Evolutionary conservation across 1,140 invertebrate species (phyloP).

Genomic region (Vanessa atalanta): DNA sequence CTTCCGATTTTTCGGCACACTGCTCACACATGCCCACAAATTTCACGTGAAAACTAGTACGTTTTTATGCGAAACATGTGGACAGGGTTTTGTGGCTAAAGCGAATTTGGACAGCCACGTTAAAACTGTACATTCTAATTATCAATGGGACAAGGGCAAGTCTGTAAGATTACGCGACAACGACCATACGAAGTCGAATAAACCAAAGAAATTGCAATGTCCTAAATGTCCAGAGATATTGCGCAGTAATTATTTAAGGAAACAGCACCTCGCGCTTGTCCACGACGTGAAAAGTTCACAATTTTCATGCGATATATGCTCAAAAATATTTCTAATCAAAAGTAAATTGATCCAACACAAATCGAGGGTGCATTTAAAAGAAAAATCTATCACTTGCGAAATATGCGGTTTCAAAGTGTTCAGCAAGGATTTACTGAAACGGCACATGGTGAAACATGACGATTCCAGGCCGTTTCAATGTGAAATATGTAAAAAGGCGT

Average conservation of each 20-base stretch:
- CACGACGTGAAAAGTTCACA: slow-evolving; percentile 56
- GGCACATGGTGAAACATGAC: slow-evolving; percentile 84
- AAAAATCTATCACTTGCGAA: slow-evolving; percentile 51
- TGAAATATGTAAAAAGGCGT: slow-evolving; percentile 81
- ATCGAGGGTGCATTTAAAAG: slow-evolving; percentile 58
- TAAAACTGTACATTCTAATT: slow-evolving; percentile 27
- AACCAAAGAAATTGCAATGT: slow-evolving; percentile 26
- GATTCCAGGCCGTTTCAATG: slow-evolving; percentile 82
- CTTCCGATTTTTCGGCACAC: slow-evolving; percentile 52
- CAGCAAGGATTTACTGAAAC: slow-evolving; percentile 47
- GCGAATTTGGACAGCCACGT: slow-evolving; percentile 33
- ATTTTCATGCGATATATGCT: slow-evolving; percentile 51
- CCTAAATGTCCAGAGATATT: slow-evolving; percentile 54
- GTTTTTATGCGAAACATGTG: slow-evolving; percentile 53
- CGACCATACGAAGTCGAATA: not conserved
- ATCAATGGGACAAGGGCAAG: slow-evolving; percentile 17
- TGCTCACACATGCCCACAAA: slow-evolving; percentile 48
- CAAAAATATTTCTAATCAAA: slow-evolving; percentile 43
- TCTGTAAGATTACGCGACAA: not conserved
- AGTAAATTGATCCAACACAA: slow-evolving; percentile 52
- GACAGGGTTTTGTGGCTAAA: slow-evolving; percentile 43
- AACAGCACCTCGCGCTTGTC: slow-evolving; percentile 53
- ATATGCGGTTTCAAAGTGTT: slow-evolving; percentile 63
- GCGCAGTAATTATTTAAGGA: slow-evolving; percentile 48
- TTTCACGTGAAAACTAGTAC: slow-evolving; percentile 45